Base-by-base conservation (phyloP, 2,888 invertebrate species). In the Cynaeus angustus region DNA sequence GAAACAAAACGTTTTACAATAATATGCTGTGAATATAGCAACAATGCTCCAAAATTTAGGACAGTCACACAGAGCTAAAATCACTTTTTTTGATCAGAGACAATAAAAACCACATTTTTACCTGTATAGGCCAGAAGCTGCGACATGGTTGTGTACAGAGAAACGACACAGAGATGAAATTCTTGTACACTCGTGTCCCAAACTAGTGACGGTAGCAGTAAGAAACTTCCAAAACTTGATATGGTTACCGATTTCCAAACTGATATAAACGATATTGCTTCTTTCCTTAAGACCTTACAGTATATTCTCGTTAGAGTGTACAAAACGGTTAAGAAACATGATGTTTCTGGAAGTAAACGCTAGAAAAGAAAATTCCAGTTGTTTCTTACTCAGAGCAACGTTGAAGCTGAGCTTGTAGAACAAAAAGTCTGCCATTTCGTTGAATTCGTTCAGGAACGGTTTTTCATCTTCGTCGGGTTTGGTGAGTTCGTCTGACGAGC, bases 51-150 rank as follows among this genome's bases (percentile, higher is more conserved):
- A 81, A 16, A 75, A 69, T 72, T 81, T 80, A 4, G 78, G 73
- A 59, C 80, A 79, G 45, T 75, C 56, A 21, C 74, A 77, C n/a
- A 79, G 55, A 33, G 72, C 79, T 79, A 58, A 61, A 79, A 79
- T 59, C 3, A 37, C 3, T 58, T 26, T 43, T 48, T n/a, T n/a
- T n/a, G n/a, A n/a, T n/a, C n/a, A n/a, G n/a, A n/a, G n/a, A n/a
- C n/a, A n/a, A n/a, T n/a, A n/a, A n/a, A n/a, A n/a, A n/a, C n/a
- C n/a, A n/a, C n/a, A n/a, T n/a, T n/a, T n/a, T 26, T 82, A 91
- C 92, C 91, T 75, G 89, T 89, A 78, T 92, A 90, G 0, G 91
- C 89, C 68, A 89, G 88, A 30, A 90, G 83, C 69, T 91, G 88
- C 0, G 91, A 89, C 7, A 91, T 86, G 13, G 89, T 86, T 61